Base-by-base conservation (phyloP, 1,140 invertebrate genomes). In the Cepaea nemoralis region DNA sequence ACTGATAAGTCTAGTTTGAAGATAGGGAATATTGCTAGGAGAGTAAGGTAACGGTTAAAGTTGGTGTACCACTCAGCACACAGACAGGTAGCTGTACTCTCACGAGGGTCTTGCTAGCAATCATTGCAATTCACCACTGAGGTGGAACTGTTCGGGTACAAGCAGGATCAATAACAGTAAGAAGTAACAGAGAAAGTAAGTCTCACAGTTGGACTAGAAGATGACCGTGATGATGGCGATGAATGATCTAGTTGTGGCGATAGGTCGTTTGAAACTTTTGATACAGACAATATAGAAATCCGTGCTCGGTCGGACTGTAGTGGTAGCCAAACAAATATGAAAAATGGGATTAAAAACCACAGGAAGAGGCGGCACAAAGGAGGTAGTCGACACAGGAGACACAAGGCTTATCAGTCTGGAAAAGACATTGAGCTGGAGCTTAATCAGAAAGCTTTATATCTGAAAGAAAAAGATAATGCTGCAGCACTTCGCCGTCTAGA, bases 341-440 rank as follows among this genome's bases (percentile, higher is more conserved):
- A 8, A 6, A 39, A 42, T 19, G 14, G 33, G 3, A 12, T 27
- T 35, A 79, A 40, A 48, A 79, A 27, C 42, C n/a, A n/a, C n/a
- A n/a, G n/a, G n/a, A n/a, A n/a, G n/a, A n/a, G 76, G 67, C 55
- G 76, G 40, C 76, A 78, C 59, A 70, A 80, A 50, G 77, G 77
- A 33, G 67, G 77, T 24, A 80, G 77, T 35, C 63, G 77, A 5
- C 77, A 80, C 42, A 69, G 50, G 45, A 37, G 66, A 10, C 45
- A 66, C 27, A 66, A 80, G n/a, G 24, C 50, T 12, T 48, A 80
- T 19, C 67, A 50, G 19, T 22, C 14, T 27, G 14, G 5, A 24
- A 19, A 19, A 16, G 27, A 48, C 1, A 40, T 33, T 31, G 77
- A 80, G 31, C n/a, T 50, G 27, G 3, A 70, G 24, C 77, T 70